These are phyloP conservation scores for Gadus macrocephalus DNA, from an alignment of 2,113 vertebrate genomes.

Conservation along the genomic window DNA sequence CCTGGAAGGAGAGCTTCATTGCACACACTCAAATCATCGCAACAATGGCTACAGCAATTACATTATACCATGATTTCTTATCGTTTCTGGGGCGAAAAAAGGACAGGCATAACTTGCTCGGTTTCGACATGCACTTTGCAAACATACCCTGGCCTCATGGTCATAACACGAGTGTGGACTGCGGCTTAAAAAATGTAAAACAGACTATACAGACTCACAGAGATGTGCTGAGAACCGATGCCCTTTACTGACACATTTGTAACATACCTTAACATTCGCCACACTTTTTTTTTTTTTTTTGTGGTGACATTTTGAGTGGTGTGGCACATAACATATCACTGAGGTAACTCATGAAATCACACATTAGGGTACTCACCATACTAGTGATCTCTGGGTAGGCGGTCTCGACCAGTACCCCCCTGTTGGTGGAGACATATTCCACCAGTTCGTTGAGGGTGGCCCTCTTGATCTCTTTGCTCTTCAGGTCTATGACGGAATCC, in stretches of 20 bases:
- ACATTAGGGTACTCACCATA: slow-evolving; percentile 80
- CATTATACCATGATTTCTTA: slow-evolving; percentile 28
- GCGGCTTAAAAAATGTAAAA: not conserved
- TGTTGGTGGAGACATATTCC: slow-evolving; percentile 95
- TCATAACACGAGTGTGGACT: not conserved
- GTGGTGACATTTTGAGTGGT: no score
- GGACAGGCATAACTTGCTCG: slow-evolving; percentile 22
- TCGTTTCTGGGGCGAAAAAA: slow-evolving; percentile 36
- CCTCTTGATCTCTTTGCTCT: slow-evolving; percentile 98
- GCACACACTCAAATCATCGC: slow-evolving; percentile 40
- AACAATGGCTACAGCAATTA: slow-evolving; percentile 18
- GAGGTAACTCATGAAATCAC: no score
- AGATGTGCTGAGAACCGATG: no score
- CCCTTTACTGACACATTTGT: no score
- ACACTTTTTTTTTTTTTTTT: no score
- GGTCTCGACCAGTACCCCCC: slow-evolving; percentile 91
- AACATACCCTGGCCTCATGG: slow-evolving; percentile 14
- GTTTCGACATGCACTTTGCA: slow-evolving; percentile 12
- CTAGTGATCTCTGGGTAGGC: slow-evolving; percentile 92
- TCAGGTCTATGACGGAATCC: slow-evolving; percentile 93
- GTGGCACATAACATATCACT: no score
- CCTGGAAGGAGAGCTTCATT: slow-evolving; percentile 35
- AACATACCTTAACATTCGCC: no score
- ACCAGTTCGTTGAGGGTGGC: slow-evolving; percentile 94
- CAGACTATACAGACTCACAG: no score